A percentile compares a stretch with the other conserved stretches of the same genome.
Conservation (phyloP, 1,140 invertebrate genomes). For the Drosophila orena region DNA sequence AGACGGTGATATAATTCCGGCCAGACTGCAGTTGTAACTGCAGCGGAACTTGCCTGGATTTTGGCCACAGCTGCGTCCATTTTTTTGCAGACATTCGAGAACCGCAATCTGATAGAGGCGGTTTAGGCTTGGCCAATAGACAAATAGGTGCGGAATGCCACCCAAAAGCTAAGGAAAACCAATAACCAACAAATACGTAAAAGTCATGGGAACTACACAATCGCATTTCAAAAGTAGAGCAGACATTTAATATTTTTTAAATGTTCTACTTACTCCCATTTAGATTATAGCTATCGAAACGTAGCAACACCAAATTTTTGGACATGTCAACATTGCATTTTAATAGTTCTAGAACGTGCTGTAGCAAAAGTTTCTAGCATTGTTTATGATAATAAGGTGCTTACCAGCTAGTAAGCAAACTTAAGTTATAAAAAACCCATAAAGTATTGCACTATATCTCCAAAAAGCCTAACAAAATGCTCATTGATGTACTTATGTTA, state of each 20-base stretch:
- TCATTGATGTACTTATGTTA: too few relatives aligned
- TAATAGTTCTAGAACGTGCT: constrained; percentile 27
- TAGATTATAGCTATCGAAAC: background rate
- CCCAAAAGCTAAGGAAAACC: constrained; percentile 17
- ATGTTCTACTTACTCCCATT: background rate
- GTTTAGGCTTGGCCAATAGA: constrained; percentile 24
- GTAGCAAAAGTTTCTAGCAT: background rate
- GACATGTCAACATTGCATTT: background rate
- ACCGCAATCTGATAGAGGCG: constrained; percentile 33
- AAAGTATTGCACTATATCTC: too few relatives aligned
- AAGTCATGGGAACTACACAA: constrained; percentile 11
- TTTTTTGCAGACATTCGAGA: constrained; percentile 15
- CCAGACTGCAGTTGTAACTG: constrained; percentile 56
- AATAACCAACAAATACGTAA: constrained; percentile 1
- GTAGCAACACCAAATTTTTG: background rate
- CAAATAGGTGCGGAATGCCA: constrained; percentile 34
- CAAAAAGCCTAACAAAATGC: background rate
- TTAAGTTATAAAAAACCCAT: background rate
- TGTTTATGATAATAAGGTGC: background rate
- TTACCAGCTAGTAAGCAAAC: background rate
- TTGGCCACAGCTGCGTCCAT: constrained; percentile 46
- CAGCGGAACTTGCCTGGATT: constrained; percentile 33
- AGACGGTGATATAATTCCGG: constrained; percentile 70
- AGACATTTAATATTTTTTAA: background rate
- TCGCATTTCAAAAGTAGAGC: constrained; percentile 2